Evolutionary conservation across 2,888 invertebrate species (phyloP).

Genomic region (Platerodrilus igneus): DNA sequence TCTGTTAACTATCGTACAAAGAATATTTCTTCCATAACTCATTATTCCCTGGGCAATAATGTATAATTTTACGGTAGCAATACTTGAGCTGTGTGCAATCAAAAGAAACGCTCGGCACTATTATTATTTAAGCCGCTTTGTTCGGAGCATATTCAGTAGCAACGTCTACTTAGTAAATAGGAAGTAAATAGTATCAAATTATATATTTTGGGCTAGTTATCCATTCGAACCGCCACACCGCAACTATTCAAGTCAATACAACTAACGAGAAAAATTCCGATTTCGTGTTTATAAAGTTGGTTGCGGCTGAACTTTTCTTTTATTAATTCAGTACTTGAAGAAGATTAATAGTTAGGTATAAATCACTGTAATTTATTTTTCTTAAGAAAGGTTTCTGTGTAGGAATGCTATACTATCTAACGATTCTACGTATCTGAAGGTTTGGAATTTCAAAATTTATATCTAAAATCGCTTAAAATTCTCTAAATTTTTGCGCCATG

Average conservation of each 20-base stretch:
- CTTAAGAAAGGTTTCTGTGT: constrained; percentile 12
- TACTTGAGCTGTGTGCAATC: constrained; percentile 12
- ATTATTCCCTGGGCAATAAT: constrained; percentile 9
- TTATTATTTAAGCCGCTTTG: constrained; percentile 18
- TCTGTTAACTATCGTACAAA: too few species aligned
- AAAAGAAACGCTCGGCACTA: constrained; percentile 12
- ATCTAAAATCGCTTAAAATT: constrained; percentile 8
- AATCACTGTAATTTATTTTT: constrained; percentile 16
- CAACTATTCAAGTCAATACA: too few species aligned
- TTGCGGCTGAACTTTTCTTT: too few species aligned
- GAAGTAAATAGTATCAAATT: constrained; percentile 9
- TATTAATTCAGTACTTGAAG: too few species aligned
- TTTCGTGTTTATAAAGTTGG: too few species aligned
- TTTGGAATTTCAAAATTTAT: constrained; percentile 14
- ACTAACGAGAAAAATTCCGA: too few species aligned
- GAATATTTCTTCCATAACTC: constrained; percentile 13
- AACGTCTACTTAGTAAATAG: constrained; percentile 9
- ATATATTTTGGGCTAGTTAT: constrained; percentile 9
- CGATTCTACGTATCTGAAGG: constrained; percentile 10
- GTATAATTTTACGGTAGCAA: constrained; percentile 17
- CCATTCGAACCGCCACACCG: too few species aligned
- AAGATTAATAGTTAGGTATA: constrained; percentile 17
- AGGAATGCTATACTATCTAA: constrained; percentile 11
- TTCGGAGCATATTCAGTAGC: constrained; percentile 5
- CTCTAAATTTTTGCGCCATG: constrained; percentile 5